A percentile compares a stretch with the other conserved stretches of the same genome.
These are phyloP conservation scores for Drosophila mayaguana DNA, from an alignment of 2,888 invertebrate genomes.

Conservation along the genomic window DNA sequence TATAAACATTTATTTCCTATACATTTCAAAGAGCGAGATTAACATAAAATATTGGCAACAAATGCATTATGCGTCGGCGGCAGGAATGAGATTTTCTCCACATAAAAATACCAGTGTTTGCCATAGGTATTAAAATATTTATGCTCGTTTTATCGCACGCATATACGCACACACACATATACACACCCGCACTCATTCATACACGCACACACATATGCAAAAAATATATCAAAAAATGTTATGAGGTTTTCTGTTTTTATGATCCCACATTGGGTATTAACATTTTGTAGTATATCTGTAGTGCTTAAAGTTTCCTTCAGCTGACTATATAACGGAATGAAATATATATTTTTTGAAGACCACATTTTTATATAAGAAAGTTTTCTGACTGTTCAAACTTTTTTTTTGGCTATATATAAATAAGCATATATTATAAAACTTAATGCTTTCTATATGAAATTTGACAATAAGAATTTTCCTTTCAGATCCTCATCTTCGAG, in stretches of 20 bases:
- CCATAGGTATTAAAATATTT: conserved; percentile 72
- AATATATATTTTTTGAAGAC: background rate
- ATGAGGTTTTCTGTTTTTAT: conserved; percentile 16
- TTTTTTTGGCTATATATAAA: background rate
- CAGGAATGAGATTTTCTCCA: background rate
- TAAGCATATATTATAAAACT: background rate
- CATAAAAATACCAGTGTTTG: conserved; percentile 35
- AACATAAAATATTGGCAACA: conserved; percentile 48
- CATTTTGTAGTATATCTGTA: background rate
- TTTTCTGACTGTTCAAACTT: background rate
- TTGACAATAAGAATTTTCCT: background rate
- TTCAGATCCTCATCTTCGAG: background rate
- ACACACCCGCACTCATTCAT: conserved; percentile 4
- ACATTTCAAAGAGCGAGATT: conserved; percentile 35
- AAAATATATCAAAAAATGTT: conserved; percentile 12
- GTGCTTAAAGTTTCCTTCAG: background rate
- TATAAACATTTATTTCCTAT: conserved; percentile 10
- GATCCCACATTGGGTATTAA: background rate
- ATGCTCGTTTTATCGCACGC: conserved; percentile 51
- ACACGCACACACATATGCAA: conserved; percentile 16
- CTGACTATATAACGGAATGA: background rate
- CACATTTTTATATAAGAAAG: background rate
- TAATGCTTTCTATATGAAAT: background rate
- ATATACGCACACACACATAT: no score
- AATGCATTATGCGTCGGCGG: conserved; percentile 49